Evolutionary conservation across 1,140 invertebrate species (phyloP).

Genomic region (Augochlora pura): DNA sequence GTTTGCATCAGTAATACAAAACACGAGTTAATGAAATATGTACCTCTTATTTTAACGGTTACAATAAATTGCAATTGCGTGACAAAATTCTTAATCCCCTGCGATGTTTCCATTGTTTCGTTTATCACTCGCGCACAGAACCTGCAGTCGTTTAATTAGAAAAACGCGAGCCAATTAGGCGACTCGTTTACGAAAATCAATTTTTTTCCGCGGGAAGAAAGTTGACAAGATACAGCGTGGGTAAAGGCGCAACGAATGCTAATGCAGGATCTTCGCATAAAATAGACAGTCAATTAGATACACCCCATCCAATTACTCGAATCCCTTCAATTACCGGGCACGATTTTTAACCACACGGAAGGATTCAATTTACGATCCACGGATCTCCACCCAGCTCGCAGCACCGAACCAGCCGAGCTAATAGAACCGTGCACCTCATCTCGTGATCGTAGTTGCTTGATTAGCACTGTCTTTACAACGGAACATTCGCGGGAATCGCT

Average conservation of each 20-base stretch:
- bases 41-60: too few species aligned
- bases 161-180: too few species aligned
- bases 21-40: too few species aligned
- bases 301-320: slow-evolving; percentile 19
- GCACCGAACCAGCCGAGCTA: background rate
- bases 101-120: too few species aligned
- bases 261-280: background rate
- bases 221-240: background rate
- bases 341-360: slow-evolving; percentile 5
- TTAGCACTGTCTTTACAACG: slow-evolving; percentile 16
- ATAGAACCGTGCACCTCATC: slow-evolving; percentile 25
- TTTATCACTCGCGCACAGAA: too few species aligned
- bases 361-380: slow-evolving; percentile 25
- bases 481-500: background rate
- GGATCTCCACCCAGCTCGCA: background rate
- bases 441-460: slow-evolving; percentile 22
- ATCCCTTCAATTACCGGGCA: slow-evolving; percentile 15
- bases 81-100: too few species aligned
- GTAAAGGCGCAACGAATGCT: background rate
- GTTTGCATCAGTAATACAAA: too few species aligned
- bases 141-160: too few species aligned
- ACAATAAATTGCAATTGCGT: too few species aligned
- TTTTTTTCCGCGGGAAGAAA: background rate
- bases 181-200: background rate
- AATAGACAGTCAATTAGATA: slow-evolving; percentile 12